phyloP scores from a whole-genome alignment of 2,113 vertebrate species.

The Heterotis niloticus region DNA sequence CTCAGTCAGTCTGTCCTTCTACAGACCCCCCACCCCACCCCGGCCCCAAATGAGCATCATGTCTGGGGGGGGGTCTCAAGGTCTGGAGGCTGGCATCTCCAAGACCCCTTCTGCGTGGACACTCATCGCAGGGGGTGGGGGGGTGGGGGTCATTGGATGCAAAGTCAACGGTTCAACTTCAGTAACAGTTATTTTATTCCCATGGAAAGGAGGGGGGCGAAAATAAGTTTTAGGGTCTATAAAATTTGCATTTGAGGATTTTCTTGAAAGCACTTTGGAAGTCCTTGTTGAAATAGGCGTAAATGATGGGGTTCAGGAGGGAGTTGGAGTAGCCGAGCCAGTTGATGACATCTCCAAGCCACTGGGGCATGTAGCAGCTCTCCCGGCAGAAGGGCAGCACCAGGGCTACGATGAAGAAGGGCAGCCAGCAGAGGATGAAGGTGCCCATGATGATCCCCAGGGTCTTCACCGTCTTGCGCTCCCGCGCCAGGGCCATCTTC shows the following conservation, averaged over 20 bases:
- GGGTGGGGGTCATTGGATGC: constrained; percentile 4
- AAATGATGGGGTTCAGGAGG: constrained; percentile 77
- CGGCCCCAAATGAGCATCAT: too few species aligned
- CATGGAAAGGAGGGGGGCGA: neutral
- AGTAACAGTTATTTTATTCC: neutral
- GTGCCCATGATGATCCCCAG: constrained; percentile 81
- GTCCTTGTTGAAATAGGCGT: constrained; percentile 82
- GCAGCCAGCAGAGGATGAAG: constrained; percentile 79
- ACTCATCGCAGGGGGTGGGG: constrained; percentile 8
- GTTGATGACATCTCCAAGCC: constrained; percentile 71
- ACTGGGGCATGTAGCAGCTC: constrained; percentile 70
- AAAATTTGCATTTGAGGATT: constrained; percentile 88
- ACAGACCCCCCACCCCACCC: neutral
- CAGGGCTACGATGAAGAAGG: constrained; percentile 78
- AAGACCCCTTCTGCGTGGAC: neutral
- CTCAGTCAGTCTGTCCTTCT: neutral
- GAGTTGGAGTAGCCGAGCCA: constrained; percentile 83
- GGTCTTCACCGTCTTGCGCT: constrained; percentile 77
- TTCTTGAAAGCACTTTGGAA: constrained; percentile 82
- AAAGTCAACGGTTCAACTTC: constrained; percentile 14
- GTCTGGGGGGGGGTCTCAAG: too few species aligned
- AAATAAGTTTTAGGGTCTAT: constrained; percentile 61
- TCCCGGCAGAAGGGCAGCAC: constrained; percentile 72
- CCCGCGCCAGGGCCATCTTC: constrained; percentile 73
- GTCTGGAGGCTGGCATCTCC: neutral